These are phyloP conservation scores for Peromyscus maniculatus DNA, from an alignment of 2,113 vertebrate genomes.

Conservation along the genomic window DNA sequence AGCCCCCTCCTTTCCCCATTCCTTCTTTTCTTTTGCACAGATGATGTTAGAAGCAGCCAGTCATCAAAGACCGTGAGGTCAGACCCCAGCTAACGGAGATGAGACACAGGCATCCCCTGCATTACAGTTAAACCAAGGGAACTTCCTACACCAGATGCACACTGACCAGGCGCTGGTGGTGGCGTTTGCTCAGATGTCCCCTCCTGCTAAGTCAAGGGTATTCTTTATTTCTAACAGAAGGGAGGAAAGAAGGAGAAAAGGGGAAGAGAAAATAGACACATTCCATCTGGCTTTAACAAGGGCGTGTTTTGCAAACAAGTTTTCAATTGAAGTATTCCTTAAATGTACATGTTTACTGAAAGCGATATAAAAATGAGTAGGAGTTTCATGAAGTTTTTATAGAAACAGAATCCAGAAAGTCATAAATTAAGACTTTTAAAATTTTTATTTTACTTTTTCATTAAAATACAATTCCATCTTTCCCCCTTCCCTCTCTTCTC, in stretches of 20 bases:
- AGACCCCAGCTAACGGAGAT: not conserved
- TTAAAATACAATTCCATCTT: not conserved
- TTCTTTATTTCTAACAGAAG: not conserved
- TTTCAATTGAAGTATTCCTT: conserved; percentile 33
- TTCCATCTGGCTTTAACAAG: not conserved
- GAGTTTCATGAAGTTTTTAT: not conserved
- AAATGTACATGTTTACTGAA: not conserved
- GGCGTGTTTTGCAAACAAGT: conserved; percentile 11
- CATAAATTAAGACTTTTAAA: not conserved
- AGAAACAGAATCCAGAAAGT: no score
- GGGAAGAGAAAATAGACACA: not conserved
- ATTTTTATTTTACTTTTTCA: not conserved
- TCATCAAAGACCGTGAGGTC: not conserved
- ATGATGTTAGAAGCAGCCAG: not conserved
- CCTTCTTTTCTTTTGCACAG: not conserved
- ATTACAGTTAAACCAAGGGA: not conserved
- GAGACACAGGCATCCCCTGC: not conserved
- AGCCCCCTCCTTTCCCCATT: not conserved
- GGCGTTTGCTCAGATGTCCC: not conserved
- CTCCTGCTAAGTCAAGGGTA: not conserved
- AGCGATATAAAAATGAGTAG: not conserved
- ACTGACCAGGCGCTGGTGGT: not conserved
- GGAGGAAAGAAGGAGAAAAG: not conserved
- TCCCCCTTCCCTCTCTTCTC: no score
- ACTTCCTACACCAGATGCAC: not conserved